Conservation (phyloP, 1,140 invertebrate species). For the Stenopsyche tienmushanensis region DNA sequence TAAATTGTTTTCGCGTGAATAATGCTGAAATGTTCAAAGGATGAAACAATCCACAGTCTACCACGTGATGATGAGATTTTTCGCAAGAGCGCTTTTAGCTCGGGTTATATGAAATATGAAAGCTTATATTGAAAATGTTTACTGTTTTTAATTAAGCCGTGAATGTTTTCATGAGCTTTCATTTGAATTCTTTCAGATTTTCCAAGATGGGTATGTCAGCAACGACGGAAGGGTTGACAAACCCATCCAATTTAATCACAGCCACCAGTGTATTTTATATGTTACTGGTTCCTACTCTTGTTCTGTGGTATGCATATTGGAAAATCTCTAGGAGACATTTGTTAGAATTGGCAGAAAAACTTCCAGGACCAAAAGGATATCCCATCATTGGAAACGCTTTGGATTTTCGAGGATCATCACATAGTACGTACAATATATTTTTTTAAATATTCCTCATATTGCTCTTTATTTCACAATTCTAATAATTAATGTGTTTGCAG, state of each 20-base stretch:
- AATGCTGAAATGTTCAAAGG: no score
- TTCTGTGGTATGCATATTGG: slow-evolving; percentile 73
- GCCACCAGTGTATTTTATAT: slow-evolving; percentile 65
- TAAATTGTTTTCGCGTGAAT: no score
- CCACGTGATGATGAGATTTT: no score
- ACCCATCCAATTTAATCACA: slow-evolving; percentile 42
- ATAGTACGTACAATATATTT: slow-evolving; percentile 51
- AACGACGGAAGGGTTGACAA: slow-evolving; percentile 20
- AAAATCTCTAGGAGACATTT: slow-evolving; percentile 66
- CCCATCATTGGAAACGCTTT: slow-evolving; percentile 72
- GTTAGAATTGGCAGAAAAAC: slow-evolving; percentile 67
- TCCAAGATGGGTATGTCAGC: slow-evolving; percentile 35
- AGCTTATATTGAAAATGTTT: no score
- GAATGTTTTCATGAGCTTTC: no score
- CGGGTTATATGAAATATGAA: no score
- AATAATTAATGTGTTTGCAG: slow-evolving; percentile 50
- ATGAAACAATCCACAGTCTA: no score
- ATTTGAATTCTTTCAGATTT: no score
- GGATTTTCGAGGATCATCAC: slow-evolving; percentile 66
- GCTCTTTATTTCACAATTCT: no score
- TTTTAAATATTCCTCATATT: not conserved
- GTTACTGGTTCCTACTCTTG: slow-evolving; percentile 65
- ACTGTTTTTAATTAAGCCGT: no score
- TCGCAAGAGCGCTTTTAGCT: no score
- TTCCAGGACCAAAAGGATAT: slow-evolving; percentile 67